Percentiles rank a stretch among this genome's conserved stretches.
phyloP scores from a whole-genome alignment of 2,797 vertebrate species.

The Luscinia megarhynchos region DNA sequence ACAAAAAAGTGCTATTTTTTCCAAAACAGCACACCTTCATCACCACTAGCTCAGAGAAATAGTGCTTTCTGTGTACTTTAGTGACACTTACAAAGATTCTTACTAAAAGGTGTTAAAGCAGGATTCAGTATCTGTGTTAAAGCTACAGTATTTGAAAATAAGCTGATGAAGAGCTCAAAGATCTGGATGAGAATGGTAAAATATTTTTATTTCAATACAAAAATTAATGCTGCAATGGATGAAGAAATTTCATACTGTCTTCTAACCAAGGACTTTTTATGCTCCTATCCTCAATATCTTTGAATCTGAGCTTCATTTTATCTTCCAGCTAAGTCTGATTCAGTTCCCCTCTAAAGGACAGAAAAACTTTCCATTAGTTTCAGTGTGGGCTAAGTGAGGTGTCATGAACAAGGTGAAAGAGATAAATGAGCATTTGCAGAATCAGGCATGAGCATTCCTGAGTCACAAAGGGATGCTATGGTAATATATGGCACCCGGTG shows the following conservation, averaged over 20 bases:
- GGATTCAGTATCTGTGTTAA: not conserved
- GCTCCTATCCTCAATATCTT: not conserved
- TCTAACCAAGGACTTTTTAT: not conserved
- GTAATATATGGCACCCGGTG: fast-evolving
- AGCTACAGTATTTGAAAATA: not conserved
- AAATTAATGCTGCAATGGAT: not conserved
- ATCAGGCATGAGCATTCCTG: not conserved
- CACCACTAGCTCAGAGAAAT: not conserved
- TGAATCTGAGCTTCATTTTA: not conserved
- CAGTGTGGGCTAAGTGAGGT: not conserved
- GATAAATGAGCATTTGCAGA: not conserved
- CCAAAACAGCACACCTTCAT: not conserved
- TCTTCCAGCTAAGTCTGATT: not conserved
- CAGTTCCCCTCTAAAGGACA: not conserved
- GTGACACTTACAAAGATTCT: not conserved
- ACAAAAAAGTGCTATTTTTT: not conserved
- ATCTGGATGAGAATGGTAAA: not conserved
- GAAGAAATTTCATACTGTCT: not conserved
- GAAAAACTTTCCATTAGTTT: not conserved
- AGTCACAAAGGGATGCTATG: not conserved
- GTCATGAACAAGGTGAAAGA: not conserved
- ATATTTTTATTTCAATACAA: not conserved
- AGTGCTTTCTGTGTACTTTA: not conserved
- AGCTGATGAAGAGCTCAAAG: not conserved
- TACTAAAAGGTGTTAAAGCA: not conserved